phyloP scores from a whole-genome alignment of 2,888 invertebrate genomes.

The Molanna angustata region DNA sequence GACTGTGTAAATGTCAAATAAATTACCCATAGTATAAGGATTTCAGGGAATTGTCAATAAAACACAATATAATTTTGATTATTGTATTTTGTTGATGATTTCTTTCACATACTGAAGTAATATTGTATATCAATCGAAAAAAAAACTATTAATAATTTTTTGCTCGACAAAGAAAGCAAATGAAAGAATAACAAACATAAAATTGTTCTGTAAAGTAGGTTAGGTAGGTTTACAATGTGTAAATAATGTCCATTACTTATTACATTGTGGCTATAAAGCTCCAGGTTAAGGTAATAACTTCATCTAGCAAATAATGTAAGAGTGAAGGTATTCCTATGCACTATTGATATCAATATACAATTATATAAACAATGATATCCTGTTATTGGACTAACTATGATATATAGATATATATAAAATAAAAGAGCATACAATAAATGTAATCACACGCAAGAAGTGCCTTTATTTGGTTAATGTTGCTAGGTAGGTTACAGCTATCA shows the following conservation, averaged over 20 bases:
- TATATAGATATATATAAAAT: no score
- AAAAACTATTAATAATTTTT: slow-evolving; percentile 10
- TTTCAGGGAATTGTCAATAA: slow-evolving; percentile 9
- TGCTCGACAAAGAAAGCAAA: slow-evolving; percentile 23
- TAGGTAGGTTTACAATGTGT: no score
- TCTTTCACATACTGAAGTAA: slow-evolving; percentile 21
- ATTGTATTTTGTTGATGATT: slow-evolving; percentile 22
- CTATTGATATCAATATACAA: slow-evolving; percentile 31
- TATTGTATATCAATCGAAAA: slow-evolving; percentile 21
- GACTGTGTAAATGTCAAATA: no score
- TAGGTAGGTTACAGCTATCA: slow-evolving; percentile 32
- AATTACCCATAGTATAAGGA: no score
- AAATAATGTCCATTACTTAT: no score
- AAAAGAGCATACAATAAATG: slow-evolving; percentile 28
- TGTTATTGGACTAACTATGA: slow-evolving; percentile 30
- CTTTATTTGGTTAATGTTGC: slow-evolving; percentile 30
- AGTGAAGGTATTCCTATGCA: slow-evolving; percentile 25
- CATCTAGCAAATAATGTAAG: no score
- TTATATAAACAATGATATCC: slow-evolving; percentile 28
- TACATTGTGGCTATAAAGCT: slow-evolving; percentile 30
- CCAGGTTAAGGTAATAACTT: slow-evolving; percentile 14
- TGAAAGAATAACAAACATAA: no score
- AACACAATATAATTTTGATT: slow-evolving; percentile 17
- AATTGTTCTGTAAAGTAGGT: no score
- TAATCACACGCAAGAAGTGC: slow-evolving; percentile 32